phyloP scores from a whole-genome alignment of 2,888 invertebrate genomes.

The Drosophila formosana region DNA sequence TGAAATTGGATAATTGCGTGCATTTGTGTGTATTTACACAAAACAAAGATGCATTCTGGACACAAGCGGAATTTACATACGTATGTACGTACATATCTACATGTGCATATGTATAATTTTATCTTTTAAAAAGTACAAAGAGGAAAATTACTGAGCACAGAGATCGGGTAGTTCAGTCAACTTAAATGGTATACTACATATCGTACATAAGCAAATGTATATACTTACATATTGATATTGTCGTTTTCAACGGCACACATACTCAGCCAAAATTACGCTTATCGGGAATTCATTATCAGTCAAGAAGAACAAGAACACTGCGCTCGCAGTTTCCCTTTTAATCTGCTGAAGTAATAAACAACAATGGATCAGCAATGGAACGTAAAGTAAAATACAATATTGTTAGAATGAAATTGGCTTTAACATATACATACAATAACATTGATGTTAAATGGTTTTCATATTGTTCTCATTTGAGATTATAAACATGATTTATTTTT shows the following conservation, averaged over 20 bases:
- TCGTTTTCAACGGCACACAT: slow-evolving; percentile 22
- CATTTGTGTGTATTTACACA: slow-evolving; percentile 2
- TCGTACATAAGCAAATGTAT: background rate
- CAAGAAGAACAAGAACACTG: slow-evolving; percentile 35
- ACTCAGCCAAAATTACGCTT: slow-evolving; percentile 39
- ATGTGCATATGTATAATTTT: slow-evolving; percentile 14
- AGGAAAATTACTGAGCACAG: slow-evolving; percentile 14
- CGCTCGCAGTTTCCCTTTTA: slow-evolving; percentile 15
- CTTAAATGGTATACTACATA: slow-evolving; percentile 21
- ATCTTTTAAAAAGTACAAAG: slow-evolving; percentile 43
- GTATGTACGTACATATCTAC: background rate
- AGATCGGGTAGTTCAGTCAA: slow-evolving; percentile 47
- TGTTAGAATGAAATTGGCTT: background rate
- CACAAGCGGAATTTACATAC: background rate
- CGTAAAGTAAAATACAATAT: slow-evolving; percentile 1
- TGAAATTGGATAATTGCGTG: slow-evolving; percentile 22
- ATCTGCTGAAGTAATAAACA: slow-evolving; percentile 31
- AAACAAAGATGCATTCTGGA: slow-evolving; percentile 15
- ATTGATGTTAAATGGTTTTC: no score
- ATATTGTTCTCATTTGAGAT: no score
- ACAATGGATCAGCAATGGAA: slow-evolving; percentile 29
- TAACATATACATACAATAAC: background rate
- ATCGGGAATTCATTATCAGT: slow-evolving; percentile 62
- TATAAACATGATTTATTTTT: no score
- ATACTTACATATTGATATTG: slow-evolving; percentile 22